These are phyloP conservation scores for Holothuria leucospilota DNA, from an alignment of 53 echinoderm and acorn worm species.

Conservation along the genomic window DNA sequence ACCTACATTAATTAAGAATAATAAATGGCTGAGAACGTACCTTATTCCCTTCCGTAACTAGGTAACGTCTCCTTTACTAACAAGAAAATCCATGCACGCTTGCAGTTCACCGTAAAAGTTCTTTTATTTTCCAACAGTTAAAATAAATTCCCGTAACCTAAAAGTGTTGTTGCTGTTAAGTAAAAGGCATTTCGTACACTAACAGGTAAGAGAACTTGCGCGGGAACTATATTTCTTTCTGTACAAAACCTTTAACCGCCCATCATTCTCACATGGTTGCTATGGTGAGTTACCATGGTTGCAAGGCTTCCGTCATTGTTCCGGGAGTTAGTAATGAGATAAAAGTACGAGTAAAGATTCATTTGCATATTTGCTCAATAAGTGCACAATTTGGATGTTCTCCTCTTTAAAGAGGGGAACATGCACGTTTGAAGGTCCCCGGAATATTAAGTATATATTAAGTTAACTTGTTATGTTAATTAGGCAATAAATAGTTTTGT, in stretches of 20 bases:
- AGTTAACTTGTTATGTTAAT: too few species aligned
- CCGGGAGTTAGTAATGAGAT: constrained; percentile 36
- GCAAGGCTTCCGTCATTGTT: constrained; percentile 34
- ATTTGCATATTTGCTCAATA: constrained; percentile 44
- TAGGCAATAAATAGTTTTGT: too few species aligned
- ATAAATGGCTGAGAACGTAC: too few species aligned
- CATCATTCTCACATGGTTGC: constrained; percentile 35
- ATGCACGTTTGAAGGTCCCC: too few species aligned
- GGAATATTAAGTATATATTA: too few species aligned
- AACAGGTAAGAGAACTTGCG: constrained; percentile 14
- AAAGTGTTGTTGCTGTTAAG: constrained; percentile 27
- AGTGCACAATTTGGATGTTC: constrained; percentile 7
- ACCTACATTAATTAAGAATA: too few species aligned
- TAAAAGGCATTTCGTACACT: constrained; percentile 42
- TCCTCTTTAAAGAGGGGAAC: neutral
- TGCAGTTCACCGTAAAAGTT: too few species aligned
- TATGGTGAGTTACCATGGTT: constrained; percentile 40
- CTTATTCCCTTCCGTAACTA: too few species aligned
- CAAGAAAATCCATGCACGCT: too few species aligned
- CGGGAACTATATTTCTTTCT: constrained; percentile 38
- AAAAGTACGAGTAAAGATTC: constrained; percentile 35
- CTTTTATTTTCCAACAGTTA: neutral
- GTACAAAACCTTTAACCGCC: constrained; percentile 44
- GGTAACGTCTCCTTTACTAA: too few species aligned
- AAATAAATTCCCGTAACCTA: constrained; percentile 4